Conservation (phyloP, 1,140 invertebrate species). For the Pseudomyrmex gracilis region DNA sequence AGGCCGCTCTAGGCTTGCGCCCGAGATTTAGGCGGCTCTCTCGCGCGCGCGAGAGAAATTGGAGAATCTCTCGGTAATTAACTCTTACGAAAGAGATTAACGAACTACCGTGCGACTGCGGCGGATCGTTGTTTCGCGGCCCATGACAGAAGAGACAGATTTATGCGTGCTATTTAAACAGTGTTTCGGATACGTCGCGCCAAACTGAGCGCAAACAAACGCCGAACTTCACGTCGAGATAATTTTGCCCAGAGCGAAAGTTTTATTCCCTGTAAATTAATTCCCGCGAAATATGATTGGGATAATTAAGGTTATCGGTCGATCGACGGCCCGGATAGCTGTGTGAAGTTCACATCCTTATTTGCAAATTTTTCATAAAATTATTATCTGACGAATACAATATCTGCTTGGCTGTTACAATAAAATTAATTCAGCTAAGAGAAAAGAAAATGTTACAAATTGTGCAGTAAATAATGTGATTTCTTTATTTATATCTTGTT, state of each 20-base stretch:
- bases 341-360: too few species aligned
- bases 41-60: slow-evolving; percentile 56
- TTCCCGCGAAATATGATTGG: not conserved
- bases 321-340: not conserved
- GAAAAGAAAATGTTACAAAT: not conserved
- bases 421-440: not conserved
- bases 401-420: not conserved
- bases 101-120: slow-evolving; percentile 3
- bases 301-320: slow-evolving; percentile 22
- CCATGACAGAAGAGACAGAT: slow-evolving; percentile 15
- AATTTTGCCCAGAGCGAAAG: not conserved
- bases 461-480: not conserved
- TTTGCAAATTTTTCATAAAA: not conserved
- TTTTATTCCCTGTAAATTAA: not conserved
- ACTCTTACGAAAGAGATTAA: slow-evolving; percentile 54
- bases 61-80: slow-evolving; percentile 61
- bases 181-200: not conserved
- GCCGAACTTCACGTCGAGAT: not conserved
- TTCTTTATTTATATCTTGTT: not conserved
- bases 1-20: slow-evolving; percentile 29
- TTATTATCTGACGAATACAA: too few species aligned
- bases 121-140: slow-evolving; percentile 6
- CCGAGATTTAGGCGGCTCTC: slow-evolving; percentile 56
- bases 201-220: slow-evolving; percentile 14
- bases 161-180: slow-evolving; percentile 27